Conservation (phyloP, 2,888 invertebrate genomes). For the Hypsopygia costalis region DNA sequence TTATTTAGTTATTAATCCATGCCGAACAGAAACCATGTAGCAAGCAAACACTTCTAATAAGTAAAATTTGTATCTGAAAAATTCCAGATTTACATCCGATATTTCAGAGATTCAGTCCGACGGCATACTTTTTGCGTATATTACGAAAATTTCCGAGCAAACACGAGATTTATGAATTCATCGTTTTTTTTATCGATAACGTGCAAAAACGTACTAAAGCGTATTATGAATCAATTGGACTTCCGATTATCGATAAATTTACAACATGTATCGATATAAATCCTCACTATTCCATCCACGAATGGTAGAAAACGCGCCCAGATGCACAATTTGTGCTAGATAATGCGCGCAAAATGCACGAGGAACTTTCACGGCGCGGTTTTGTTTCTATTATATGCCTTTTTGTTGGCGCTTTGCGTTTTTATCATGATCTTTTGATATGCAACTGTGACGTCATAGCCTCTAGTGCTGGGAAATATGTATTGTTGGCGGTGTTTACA, state of each 20-base stretch:
- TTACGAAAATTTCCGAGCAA: no score
- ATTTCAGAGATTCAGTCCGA: no score
- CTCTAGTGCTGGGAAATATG: conserved; percentile 21
- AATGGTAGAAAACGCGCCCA: conserved; percentile 11
- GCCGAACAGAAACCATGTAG: no score
- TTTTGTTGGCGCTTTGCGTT: conserved; percentile 30
- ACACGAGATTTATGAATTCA: no score
- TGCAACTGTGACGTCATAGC: conserved; percentile 17
- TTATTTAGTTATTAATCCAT: no score
- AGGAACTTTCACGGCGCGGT: conserved; percentile 47
- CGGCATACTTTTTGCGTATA: no score
- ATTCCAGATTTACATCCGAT: no score
- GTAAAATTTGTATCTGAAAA: no score
- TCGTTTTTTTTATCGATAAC: background rate
- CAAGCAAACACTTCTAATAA: no score
- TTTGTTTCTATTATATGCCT: conserved; percentile 52
- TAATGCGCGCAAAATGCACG: conserved; percentile 45
- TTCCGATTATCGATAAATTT: no score
- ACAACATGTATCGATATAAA: conserved; percentile 1
- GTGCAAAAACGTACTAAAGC: no score
- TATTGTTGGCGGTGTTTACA: conserved; percentile 31
- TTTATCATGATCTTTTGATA: conserved; percentile 17
- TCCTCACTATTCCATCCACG: conserved; percentile 10
- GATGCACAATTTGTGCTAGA: conserved; percentile 36
- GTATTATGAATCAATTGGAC: no score